A percentile compares a stretch with the other conserved stretches of the same genome.
phyloP scores from a whole-genome alignment of 2,888 invertebrate genomes.

The Rhagonycha lutea region DNA sequence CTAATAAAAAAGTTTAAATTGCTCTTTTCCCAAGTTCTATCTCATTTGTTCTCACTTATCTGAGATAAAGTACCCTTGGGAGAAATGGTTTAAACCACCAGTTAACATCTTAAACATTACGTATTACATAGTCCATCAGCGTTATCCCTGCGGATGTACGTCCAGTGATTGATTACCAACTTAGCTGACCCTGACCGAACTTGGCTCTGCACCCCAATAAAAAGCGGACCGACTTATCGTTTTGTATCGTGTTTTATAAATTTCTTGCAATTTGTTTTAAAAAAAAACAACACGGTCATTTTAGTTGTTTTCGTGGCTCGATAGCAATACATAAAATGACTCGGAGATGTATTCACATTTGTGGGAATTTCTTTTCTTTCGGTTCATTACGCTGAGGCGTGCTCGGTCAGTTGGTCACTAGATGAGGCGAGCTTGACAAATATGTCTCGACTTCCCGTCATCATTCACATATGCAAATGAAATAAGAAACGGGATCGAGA shows the following conservation, averaged over 20 bases:
- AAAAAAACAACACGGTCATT: conserved; percentile 32
- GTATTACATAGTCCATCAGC: conserved; percentile 51
- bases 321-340: conserved; percentile 51
- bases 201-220: conserved; percentile 45
- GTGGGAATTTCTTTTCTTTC: conserved; percentile 50
- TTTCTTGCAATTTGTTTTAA: conserved; percentile 31
- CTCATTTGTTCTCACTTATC: conserved; percentile 40
- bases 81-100: conserved; percentile 53
- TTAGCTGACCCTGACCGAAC: conserved; percentile 45
- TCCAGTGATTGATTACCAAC: conserved; percentile 55
- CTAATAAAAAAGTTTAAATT: not conserved
- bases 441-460: conserved; percentile 45
- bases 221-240: conserved; percentile 48
- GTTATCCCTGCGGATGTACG: conserved; percentile 39
- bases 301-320: conserved; percentile 45
- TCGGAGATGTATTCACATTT: conserved; percentile 54
- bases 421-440: conserved; percentile 53
- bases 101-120: conserved; percentile 57
- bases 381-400: conserved; percentile 48
- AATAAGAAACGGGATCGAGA: conserved; percentile 27
- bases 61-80: conserved; percentile 48
- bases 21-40: not conserved
- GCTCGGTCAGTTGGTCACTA: conserved; percentile 53
- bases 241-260: conserved; percentile 50
- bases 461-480: conserved; percentile 47